phyloP scores from a whole-genome alignment of 2,113 vertebrate genomes.

The Pandion haliaetus region DNA sequence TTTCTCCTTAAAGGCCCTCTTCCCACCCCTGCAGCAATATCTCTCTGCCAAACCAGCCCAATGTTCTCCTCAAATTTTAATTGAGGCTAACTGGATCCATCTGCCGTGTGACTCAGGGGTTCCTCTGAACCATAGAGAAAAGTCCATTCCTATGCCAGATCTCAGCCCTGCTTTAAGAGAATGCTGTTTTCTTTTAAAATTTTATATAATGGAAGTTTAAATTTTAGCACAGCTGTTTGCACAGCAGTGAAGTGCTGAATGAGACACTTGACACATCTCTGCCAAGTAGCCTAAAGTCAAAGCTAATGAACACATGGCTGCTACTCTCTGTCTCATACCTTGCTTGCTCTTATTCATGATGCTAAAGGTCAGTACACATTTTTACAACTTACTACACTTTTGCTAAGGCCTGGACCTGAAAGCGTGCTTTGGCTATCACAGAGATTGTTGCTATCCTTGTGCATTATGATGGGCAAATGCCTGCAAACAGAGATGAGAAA shows the following conservation, averaged over 20 bases:
- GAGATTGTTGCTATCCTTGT: neutral
- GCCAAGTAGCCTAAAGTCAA: neutral
- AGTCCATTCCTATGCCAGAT: neutral
- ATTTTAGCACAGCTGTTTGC: neutral
- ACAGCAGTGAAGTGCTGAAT: neutral
- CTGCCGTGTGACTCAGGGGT: neutral
- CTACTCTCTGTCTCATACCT: neutral
- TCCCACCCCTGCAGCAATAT: neutral
- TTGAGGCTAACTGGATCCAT: conserved; percentile 2
- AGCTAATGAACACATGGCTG: neutral
- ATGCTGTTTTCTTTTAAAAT: neutral
- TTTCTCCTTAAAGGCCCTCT: neutral
- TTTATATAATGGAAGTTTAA: neutral
- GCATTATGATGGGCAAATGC: neutral
- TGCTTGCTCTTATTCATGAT: neutral
- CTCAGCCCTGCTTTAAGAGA: neutral
- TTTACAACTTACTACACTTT: neutral
- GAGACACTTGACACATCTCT: neutral
- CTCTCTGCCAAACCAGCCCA: neutral
- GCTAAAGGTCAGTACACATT: neutral
- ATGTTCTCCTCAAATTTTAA: neutral
- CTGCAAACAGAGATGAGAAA: neutral
- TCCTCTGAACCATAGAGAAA: neutral
- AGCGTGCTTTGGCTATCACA: neutral
- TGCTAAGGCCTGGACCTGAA: neutral